phyloP scores from a whole-genome alignment of 1,140 invertebrate genomes.

The Campodea augens region DNA sequence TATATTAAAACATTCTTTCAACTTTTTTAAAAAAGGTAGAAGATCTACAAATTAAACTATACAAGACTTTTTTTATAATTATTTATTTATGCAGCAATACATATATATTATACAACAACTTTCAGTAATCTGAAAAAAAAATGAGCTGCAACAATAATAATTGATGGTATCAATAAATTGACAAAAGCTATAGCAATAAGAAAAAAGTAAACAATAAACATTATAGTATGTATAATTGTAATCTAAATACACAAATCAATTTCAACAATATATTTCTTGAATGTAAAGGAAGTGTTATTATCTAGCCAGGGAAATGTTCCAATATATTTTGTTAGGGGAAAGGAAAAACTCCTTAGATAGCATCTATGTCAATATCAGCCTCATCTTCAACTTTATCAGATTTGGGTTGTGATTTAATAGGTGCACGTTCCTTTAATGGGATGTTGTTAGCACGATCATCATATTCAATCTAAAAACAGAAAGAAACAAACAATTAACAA shows the following conservation, averaged over 20 bases:
- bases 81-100: too few species aligned
- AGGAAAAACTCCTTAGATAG: slow-evolving; percentile 42
- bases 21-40: too few species aligned
- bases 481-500: slow-evolving; percentile 5
- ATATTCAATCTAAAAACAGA: slow-evolving; percentile 51
- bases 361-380: slow-evolving; percentile 74
- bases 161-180: too few species aligned
- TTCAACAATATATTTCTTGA: not conserved
- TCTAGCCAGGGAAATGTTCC: not conserved
- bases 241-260: not conserved
- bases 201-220: not conserved
- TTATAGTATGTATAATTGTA: not conserved
- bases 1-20: too few species aligned
- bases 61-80: too few species aligned
- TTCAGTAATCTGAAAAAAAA: too few species aligned
- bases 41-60: too few species aligned
- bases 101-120: too few species aligned
- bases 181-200: too few species aligned
- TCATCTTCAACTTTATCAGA: slow-evolving; percentile 38
- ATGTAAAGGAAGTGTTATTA: not conserved
- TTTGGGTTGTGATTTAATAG: slow-evolving; percentile 24
- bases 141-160: too few species aligned
- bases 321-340: too few species aligned
- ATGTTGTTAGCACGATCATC: slow-evolving; percentile 60
- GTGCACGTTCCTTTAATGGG: slow-evolving; percentile 39